Percentiles rank a stretch among this genome's conserved stretches.
Evolutionary conservation across 2,888 invertebrate genomes (phyloP).

Genomic region (Latrodectus elegans): DNA sequence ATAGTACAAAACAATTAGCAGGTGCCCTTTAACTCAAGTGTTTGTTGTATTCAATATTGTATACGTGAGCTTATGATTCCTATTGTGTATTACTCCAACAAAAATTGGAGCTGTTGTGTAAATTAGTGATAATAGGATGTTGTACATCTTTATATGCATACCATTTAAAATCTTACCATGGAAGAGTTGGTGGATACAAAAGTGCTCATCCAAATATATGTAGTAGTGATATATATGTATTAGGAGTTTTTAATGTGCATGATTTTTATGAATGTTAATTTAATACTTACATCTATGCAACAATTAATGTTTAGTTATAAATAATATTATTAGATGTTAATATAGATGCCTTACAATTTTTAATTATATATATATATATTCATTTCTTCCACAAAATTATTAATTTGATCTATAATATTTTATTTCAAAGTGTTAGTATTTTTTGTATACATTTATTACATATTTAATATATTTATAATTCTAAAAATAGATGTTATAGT

Average conservation of each 20-base stretch:
- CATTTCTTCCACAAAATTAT: neutral
- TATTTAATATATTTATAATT: too few species aligned
- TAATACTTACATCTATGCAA: too few species aligned
- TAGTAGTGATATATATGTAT: neutral
- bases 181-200: constrained; percentile 46
- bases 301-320: too few species aligned
- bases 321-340: too few species aligned
- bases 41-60: constrained; percentile 67
- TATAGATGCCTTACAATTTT: neutral
- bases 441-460: neutral
- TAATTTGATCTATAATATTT: constrained; percentile 4
- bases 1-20: constrained; percentile 70
- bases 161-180: constrained; percentile 34
- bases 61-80: constrained; percentile 69
- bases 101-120: constrained; percentile 63
- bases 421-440: neutral
- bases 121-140: constrained; percentile 62
- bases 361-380: neutral
- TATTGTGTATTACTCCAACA: constrained; percentile 64
- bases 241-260: too few species aligned
- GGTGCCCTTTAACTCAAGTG: constrained; percentile 70
- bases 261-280: too few species aligned
- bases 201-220: constrained; percentile 58
- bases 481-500: too few species aligned
- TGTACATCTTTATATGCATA: constrained; percentile 66